Conservation (phyloP, 2,113 vertebrate genomes). For the Meriones unguiculatus region DNA sequence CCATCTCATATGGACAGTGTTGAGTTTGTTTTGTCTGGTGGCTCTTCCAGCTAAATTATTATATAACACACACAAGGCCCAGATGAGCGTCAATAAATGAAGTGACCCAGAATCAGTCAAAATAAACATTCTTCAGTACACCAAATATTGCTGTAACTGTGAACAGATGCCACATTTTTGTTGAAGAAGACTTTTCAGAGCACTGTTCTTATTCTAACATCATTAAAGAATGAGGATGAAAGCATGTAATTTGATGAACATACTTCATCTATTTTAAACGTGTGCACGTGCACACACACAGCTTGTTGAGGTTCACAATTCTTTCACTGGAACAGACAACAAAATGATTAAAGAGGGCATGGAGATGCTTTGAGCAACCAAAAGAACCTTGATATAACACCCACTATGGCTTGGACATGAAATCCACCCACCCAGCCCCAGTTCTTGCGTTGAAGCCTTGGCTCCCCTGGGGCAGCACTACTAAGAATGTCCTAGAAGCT, state of each 20-base stretch:
- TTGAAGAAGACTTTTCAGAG: neutral
- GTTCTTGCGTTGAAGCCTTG: neutral
- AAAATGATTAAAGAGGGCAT: neutral
- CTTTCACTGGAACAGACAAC: neutral
- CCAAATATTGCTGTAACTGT: neutral
- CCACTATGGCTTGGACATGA: neutral
- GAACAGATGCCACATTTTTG: slow-evolving; percentile 10
- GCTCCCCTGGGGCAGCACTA: neutral
- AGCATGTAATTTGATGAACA: neutral
- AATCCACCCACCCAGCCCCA: neutral
- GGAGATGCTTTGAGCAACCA: neutral
- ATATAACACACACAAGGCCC: neutral
- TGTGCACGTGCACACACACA: neutral
- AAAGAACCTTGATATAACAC: neutral
- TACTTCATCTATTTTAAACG: neutral
- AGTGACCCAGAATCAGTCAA: slow-evolving; percentile 2
- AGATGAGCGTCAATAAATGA: slow-evolving; percentile 6
- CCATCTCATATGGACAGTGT: neutral
- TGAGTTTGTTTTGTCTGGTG: neutral
- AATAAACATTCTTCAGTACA: slow-evolving; percentile 30
- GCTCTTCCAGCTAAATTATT: neutral
- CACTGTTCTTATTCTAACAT: neutral
- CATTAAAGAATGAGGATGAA: neutral
- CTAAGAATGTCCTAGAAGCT: neutral
- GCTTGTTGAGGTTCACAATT: neutral